Base-by-base conservation (phyloP, 2,888 invertebrate genomes). In the Gnatocerus cornutus region DNA sequence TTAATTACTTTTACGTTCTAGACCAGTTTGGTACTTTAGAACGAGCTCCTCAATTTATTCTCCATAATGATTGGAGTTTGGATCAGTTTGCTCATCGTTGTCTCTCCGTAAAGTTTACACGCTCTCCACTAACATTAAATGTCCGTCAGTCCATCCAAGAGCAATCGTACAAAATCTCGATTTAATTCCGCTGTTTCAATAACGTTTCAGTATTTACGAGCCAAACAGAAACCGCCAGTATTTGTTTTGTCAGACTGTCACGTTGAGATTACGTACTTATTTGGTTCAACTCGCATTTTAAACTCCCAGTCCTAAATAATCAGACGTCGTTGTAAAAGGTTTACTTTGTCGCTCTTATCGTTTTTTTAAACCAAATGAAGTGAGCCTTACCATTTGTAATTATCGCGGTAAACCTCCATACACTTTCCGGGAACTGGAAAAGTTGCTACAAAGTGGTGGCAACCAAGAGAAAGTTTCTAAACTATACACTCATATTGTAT, bases 211-310 rank as follows among this genome's bases (percentile, higher is more conserved):
- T 70, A 70, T 62, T 69, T 69, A 66, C 69, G 69, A 58, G 59
- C 59, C 13, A 68, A 63, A 63, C 66, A 70, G 48, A 70, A 71
- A 43, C 58, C 58, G 48, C 48, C 59, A 29, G 53, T 71, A 71
- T 71, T 68, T 68, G 68, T 61, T 68, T 66, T 71, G 65, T 65
- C 62, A 37, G 62, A 68, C 68, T 65, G 68, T 68, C 68, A 65
- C 68, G 71, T 65, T 62, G 56, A 71, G 66, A 71, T 71, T 71
- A 71, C 64, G 68, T 64, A 68, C 65, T 64, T 68, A 69, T 71
- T 71, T 71, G 68, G 59, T 69, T 69, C 62, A 53, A 62, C 62
- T 68, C 50, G 68, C 68, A 68, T 68, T 63, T 68, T 68, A 68
- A 68, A 68, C 68, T 55, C 53, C 61, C 61, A 61, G 68, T 68